These are phyloP conservation scores for Amblyjoppa proteus DNA, from an alignment of 2,888 invertebrate genomes.

Conservation along the genomic window DNA sequence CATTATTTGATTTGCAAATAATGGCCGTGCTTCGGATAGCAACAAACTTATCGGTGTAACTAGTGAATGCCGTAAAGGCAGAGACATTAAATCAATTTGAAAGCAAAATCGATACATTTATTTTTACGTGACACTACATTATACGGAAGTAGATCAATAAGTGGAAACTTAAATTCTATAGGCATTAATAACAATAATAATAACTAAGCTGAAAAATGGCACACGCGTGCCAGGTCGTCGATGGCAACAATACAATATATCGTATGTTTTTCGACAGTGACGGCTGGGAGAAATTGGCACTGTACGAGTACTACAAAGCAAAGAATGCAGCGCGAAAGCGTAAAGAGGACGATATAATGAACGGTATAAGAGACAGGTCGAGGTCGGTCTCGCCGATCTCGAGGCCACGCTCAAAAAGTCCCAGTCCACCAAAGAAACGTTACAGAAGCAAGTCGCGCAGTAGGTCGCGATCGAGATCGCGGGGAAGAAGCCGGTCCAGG, in stretches of 20 bases:
- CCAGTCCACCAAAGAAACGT: constrained; percentile 90
- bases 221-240: background rate
- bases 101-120: too few relatives aligned
- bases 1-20: background rate
- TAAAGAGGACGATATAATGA: constrained; percentile 93
- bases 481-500: constrained; percentile 85
- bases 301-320: constrained; percentile 99
- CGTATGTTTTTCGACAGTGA: constrained; percentile 87
- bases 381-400: constrained; percentile 93
- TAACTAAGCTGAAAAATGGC: too few relatives aligned
- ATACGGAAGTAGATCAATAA: too few relatives aligned
- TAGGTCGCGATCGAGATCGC: constrained; percentile 86
- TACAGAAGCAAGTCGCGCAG: constrained; percentile 90
- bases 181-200: too few relatives aligned
- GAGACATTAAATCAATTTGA: too few relatives aligned
- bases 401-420: constrained; percentile 90
- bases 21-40: too few relatives aligned
- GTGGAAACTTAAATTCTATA: too few relatives aligned
- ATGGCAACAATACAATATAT: constrained; percentile 12
- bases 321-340: constrained; percentile 96
- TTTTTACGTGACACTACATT: too few relatives aligned
- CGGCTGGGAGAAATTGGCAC: constrained; percentile 99
- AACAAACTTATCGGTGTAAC: too few relatives aligned
- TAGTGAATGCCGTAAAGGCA: too few relatives aligned
- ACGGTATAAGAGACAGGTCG: constrained; percentile 90